A percentile compares a stretch with the other conserved stretches of the same genome.
Conservation (phyloP, 35 echinoderm and acorn worm genomes). For the Strongylocentrotus purpuratus region DNA sequence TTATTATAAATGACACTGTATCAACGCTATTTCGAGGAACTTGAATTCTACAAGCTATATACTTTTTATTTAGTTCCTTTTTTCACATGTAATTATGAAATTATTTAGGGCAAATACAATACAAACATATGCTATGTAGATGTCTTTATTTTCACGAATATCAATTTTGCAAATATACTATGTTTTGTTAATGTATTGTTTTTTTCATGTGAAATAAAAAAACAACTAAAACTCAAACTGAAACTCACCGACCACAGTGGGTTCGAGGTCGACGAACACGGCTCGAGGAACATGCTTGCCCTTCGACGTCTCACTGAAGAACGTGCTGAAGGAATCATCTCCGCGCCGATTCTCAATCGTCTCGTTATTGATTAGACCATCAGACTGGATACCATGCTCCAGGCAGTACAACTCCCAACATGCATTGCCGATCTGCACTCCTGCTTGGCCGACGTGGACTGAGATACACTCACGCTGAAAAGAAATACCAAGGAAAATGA, state of each 20-base stretch:
- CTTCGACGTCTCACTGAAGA: conserved; percentile 63
- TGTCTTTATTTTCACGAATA: too few relatives aligned
- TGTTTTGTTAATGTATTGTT: too few relatives aligned
- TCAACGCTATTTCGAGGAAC: too few relatives aligned
- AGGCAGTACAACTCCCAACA: conserved; percentile 63
- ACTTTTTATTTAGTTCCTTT: too few relatives aligned
- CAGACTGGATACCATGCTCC: conserved; percentile 65
- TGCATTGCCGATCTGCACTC: conserved; percentile 52
- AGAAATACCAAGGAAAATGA: neutral
- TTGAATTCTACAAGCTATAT: too few relatives aligned
- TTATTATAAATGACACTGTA: too few relatives aligned
- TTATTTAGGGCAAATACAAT: too few relatives aligned
- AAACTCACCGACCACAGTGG: conserved; percentile 62
- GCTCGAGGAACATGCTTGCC: conserved; percentile 68
- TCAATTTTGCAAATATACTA: too few relatives aligned
- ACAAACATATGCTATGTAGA: too few relatives aligned
- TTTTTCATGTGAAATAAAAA: too few relatives aligned
- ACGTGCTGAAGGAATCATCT: conserved; percentile 56
- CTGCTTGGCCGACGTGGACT: conserved; percentile 59
- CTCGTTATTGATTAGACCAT: conserved; percentile 58
- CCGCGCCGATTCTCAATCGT: neutral
- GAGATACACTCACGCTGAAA: conserved; percentile 65
- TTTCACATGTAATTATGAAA: too few relatives aligned
- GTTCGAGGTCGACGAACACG: conserved; percentile 70
- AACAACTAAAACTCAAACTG: too few relatives aligned